Evolutionary conservation across 2,797 vertebrate genomes (phyloP), one percentile per base, ranked within the genome.

Genomic region (Otolemur crassicaudatus): DNA sequence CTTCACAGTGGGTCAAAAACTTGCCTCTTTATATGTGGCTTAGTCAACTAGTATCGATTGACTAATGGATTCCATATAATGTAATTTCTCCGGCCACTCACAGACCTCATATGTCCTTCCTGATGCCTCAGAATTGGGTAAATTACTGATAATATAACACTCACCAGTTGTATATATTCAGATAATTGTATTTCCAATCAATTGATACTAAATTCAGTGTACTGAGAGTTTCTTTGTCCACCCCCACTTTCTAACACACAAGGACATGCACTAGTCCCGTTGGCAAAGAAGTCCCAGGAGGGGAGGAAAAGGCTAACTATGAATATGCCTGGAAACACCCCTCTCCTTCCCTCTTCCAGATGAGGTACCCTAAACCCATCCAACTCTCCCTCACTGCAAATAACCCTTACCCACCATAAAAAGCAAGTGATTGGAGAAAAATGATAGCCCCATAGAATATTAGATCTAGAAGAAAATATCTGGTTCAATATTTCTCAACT

Each of bases 401-500:
- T 14, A 60, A 84, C 2, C 12, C 23, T 58, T 89, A 49, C 14
- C 72, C 61, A 70, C 22, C 6, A 49, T 88, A 72, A 65, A 75
- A 84, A 85, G 56, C 25, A 84, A 79, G 83, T 69, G 12, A 83
- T 70, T 37, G 93, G 20, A 46, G 75, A 53, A 94, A 85, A 94
- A 49, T 79, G 20, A n/a, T 10, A 92, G 7, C 56, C 25, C 70
- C 31, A 37, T 31, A 80, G 34, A 90, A 40, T 43, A 83, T 63
- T 79, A 73, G 20, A 53, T 40, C 7, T 87, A 37, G 19, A 84
- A 60, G 49, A 29, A 70, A 69, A 53, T 76, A 90, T 43, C 34
- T 85, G 7, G 9, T 77, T 72, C 63, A 34, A 8, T 82, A 16
- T 43, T 93, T 79, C 31, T 65, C 27, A 91, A 75, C 58, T 63